Evolutionary conservation across 2,888 invertebrate species (phyloP), one percentile per base, ranked within the genome.

Genomic region (Trichogramma dendrolimi): DNA sequence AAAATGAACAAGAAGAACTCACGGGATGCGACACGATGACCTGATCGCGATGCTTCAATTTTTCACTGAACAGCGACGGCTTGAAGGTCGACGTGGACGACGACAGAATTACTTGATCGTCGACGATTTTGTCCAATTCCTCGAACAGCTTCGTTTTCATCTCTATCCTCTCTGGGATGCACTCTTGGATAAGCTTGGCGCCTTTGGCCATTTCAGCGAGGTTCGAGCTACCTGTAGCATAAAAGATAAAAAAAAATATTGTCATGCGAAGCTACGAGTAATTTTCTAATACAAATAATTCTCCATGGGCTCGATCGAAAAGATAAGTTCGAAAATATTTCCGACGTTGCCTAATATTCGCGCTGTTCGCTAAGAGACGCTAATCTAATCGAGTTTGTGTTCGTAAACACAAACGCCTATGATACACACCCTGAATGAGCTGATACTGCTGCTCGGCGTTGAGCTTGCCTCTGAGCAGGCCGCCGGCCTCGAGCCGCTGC

Each of bases 1-100:
- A 14, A 14, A 14, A 10, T 44, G 10, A n/a, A 46, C 8, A 2
- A 47, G 40, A 58, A 42, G 40, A 59, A 74, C 80, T 74, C 75
- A 87, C 86, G n/a, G 96, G 97, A 81, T 97, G 96, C 0, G 92
- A 91, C 10, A 96, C 92, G 55, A 93, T 84, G 42, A 90, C 83
- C 82, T 91, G 84, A 4, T 70, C 73, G 61, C 83, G 83, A 75
- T 96, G 90, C 70, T 86, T 87, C 63, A 98, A 79, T 48, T 87
- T 85, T 65, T 90, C 90, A 38, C 92, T 91, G 73, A 97, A 91
- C 53, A 87, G 79, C 0, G 97, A 96, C 0, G 96, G 95, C 64
- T 93, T 81, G 65, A 95, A 92, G 1, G 95, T 94, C 55, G 95
- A 96, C 0, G 96, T 94, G 0, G 97, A 97, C 71, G 95, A 95